phyloP scores from a whole-genome alignment of 2,888 invertebrate genomes.

The Helobdella robusta region DNA sequence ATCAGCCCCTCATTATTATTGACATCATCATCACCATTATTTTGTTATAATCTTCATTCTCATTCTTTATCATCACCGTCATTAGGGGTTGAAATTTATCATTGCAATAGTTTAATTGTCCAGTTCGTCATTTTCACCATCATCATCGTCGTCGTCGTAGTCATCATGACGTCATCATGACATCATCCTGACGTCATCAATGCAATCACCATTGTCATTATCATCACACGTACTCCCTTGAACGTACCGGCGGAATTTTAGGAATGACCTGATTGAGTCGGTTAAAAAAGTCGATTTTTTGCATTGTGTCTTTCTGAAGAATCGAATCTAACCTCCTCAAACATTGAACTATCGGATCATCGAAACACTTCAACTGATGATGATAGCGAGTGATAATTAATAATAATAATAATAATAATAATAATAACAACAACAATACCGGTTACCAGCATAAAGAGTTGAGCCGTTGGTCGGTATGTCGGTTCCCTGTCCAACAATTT shows the following conservation, averaged over 20 bases:
- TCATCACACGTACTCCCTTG: neutral
- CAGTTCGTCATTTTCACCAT: too few relatives aligned
- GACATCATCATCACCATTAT: too few relatives aligned
- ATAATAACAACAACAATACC: neutral
- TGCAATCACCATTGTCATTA: neutral
- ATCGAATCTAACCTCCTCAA: slow-evolving; percentile 85
- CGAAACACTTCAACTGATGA: slow-evolving; percentile 49
- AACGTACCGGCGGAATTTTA: slow-evolving; percentile 7
- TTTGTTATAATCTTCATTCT: too few relatives aligned
- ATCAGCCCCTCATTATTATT: too few relatives aligned
- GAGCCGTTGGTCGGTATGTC: slow-evolving; percentile 76
- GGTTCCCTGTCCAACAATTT: slow-evolving; percentile 73
- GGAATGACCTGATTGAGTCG: slow-evolving; percentile 77
- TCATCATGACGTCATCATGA: too few relatives aligned
- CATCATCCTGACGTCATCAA: too few relatives aligned
- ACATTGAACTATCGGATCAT: slow-evolving; percentile 80
- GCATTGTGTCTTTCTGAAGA: slow-evolving; percentile 77
- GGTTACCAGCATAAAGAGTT: slow-evolving; percentile 76
- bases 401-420: neutral
- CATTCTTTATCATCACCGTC: too few relatives aligned
- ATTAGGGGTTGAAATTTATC: too few relatives aligned
- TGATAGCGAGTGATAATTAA: neutral
- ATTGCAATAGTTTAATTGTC: too few relatives aligned
- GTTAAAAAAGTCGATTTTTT: slow-evolving; percentile 76
- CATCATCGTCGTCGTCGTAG: too few relatives aligned